These are phyloP conservation scores for Drosophila neotestacea DNA, from an alignment of 2,888 invertebrate species.

Conservation along the genomic window DNA sequence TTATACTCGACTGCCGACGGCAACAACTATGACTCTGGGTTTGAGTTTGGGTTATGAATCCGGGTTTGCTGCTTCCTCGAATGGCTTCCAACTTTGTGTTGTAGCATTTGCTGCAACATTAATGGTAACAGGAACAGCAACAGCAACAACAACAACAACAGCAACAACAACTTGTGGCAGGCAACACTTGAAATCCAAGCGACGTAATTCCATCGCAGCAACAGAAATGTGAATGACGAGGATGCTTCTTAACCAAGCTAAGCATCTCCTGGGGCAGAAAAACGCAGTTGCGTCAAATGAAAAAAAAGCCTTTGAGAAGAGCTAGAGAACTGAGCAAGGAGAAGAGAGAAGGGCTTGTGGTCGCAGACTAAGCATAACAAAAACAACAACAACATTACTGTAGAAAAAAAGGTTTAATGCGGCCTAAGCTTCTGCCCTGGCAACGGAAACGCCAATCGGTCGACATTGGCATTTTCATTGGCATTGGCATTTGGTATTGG, in stretches of 20 bases:
- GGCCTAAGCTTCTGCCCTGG: constrained; percentile 57
- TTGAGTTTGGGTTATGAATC: not conserved
- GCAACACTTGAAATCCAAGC: constrained; percentile 69
- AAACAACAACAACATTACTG: constrained; percentile 57
- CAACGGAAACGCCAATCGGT: constrained; percentile 41
- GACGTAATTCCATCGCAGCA: constrained; percentile 70
- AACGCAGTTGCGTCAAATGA: constrained; percentile 19
- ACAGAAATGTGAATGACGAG: constrained; percentile 39
- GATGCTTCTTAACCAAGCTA: constrained; percentile 69
- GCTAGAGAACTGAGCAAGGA: not conserved
- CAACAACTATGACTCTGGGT: constrained; percentile 51
- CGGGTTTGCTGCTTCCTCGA: constrained; percentile 4
- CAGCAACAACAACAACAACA: constrained; percentile 18
- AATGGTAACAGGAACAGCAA: constrained; percentile 12
- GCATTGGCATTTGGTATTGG: constrained; percentile 14
- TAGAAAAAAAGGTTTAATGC: constrained; percentile 72
- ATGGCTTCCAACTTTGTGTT: constrained; percentile 38
- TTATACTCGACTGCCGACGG: constrained; percentile 63
- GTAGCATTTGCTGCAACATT: constrained; percentile 41
- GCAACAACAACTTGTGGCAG: constrained; percentile 48
- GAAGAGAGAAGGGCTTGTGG: constrained; percentile 15
- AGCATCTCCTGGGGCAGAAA: constrained; percentile 54
- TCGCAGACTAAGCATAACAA: constrained; percentile 45
- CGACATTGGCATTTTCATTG: constrained; percentile 13
- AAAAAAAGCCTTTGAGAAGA: not conserved